Evolutionary conservation across 2,888 invertebrate species (phyloP).

Genomic region (Leptinotarsa juncta): DNA sequence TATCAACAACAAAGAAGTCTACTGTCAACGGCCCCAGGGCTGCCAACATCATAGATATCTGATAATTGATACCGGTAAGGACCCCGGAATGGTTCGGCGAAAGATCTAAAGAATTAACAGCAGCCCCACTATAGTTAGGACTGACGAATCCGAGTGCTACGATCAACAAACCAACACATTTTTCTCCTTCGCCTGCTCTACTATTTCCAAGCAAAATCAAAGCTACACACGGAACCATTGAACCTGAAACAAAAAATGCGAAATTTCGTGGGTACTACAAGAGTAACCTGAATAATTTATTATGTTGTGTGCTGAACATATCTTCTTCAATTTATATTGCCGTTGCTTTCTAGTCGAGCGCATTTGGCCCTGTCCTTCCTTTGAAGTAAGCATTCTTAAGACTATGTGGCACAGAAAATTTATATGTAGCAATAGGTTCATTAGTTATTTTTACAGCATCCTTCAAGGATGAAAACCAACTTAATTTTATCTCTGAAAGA

Average conservation of each 20-base stretch:
- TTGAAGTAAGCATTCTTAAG: too few relatives aligned
- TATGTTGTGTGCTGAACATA: conserved; percentile 72
- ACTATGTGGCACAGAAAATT: too few relatives aligned
- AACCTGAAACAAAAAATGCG: conserved; percentile 57
- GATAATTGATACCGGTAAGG: conserved; percentile 86
- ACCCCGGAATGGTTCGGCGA: conserved; percentile 86
- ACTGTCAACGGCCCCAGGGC: too few relatives aligned
- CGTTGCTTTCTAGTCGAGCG: too few relatives aligned
- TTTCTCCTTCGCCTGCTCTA: conserved; percentile 59
- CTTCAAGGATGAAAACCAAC: too few relatives aligned
- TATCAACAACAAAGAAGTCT: too few relatives aligned
- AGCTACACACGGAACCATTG: conserved; percentile 73
- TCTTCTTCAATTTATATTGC: too few relatives aligned
- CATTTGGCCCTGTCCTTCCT: too few relatives aligned
- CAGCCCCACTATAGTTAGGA: conserved; percentile 79
- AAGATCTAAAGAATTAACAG: conserved; percentile 84
- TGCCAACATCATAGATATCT: conserved; percentile 70
- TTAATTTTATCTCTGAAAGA: too few relatives aligned
- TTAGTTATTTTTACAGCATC: too few relatives aligned
- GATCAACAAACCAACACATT: conserved; percentile 75
- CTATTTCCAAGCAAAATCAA: conserved; percentile 70
- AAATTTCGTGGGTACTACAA: background rate
- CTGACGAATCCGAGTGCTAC: conserved; percentile 80
- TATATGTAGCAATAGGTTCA: too few relatives aligned
- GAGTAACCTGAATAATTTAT: background rate